Conservation (phyloP, 2,113 vertebrate genomes). For the Dicrurus megarhynchus region DNA sequence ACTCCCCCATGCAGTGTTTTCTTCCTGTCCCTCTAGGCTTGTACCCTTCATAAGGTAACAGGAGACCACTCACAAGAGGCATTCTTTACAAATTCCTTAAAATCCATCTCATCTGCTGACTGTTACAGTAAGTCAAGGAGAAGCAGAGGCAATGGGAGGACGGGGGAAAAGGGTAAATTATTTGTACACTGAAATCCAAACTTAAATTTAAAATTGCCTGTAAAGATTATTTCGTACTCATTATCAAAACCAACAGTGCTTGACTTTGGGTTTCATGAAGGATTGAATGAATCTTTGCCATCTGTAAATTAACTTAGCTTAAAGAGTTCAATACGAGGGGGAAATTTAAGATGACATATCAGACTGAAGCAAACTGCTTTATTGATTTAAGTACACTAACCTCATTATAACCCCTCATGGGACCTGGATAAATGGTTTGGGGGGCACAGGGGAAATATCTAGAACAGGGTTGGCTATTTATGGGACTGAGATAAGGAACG, state of each 20-base stretch:
- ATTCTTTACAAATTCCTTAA: constrained; percentile 1
- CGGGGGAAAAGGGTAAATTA: not conserved
- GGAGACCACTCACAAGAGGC: not conserved
- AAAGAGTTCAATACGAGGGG: not conserved
- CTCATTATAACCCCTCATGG: not conserved
- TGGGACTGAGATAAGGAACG: not conserved
- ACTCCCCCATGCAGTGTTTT: not conserved
- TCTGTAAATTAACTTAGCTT: not conserved
- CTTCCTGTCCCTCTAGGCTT: constrained; percentile 49
- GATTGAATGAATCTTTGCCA: not conserved
- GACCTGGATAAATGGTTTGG: not conserved
- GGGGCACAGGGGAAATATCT: not conserved
- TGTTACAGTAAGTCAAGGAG: not conserved
- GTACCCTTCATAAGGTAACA: constrained; percentile 62
- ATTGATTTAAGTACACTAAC: not conserved
- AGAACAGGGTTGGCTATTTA: not conserved
- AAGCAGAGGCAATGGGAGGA: not conserved
- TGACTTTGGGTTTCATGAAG: not conserved
- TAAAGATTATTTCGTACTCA: not conserved
- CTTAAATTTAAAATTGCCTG: not conserved
- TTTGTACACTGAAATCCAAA: not conserved
- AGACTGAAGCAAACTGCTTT: not conserved
- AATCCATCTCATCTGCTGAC: not conserved
- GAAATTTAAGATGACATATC: not conserved
- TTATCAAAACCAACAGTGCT: not conserved